phyloP scores from a whole-genome alignment of 2,888 invertebrate genomes.

The Campopleginae sp. region DNA sequence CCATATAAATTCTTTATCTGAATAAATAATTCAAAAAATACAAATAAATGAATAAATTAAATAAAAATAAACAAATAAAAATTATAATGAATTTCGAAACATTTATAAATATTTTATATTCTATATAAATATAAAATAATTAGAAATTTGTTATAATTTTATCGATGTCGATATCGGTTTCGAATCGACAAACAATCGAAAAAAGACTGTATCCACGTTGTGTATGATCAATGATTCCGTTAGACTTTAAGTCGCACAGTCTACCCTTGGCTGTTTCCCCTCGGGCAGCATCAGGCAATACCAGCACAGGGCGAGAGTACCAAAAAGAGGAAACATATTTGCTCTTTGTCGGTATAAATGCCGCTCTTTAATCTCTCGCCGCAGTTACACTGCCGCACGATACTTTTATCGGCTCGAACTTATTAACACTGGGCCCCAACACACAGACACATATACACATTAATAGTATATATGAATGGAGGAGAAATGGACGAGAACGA shows the following conservation, averaged over 20 bases:
- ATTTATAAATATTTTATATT: too few species aligned
- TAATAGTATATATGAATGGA: background rate
- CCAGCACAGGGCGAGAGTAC: background rate
- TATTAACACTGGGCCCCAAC: constrained; percentile 52
- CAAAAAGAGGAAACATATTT: constrained; percentile 35
- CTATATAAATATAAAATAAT: too few species aligned
- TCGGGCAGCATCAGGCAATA: too few species aligned
- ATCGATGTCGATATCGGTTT: too few species aligned
- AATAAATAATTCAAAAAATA: too few species aligned
- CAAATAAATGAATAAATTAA: too few species aligned
- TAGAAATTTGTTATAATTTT: background rate
- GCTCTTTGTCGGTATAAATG: constrained; percentile 61
- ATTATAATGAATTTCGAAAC: too few species aligned
- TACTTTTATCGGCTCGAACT: constrained; percentile 62
- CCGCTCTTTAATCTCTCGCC: constrained; percentile 64
- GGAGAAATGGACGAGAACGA: constrained; percentile 43
- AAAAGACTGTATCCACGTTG: background rate
- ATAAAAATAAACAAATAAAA: too few species aligned
- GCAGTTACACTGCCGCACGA: constrained; percentile 32
- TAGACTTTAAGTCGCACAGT: constrained; percentile 29
- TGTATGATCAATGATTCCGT: constrained; percentile 56
- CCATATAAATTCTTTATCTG: too few species aligned
- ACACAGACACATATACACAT: background rate
- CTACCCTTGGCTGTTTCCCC: constrained; percentile 25
- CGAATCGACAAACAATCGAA: background rate